Evolutionary conservation across 2,888 invertebrate genomes (phyloP).

Genomic region (Dasysyrphus albostriatus): DNA sequence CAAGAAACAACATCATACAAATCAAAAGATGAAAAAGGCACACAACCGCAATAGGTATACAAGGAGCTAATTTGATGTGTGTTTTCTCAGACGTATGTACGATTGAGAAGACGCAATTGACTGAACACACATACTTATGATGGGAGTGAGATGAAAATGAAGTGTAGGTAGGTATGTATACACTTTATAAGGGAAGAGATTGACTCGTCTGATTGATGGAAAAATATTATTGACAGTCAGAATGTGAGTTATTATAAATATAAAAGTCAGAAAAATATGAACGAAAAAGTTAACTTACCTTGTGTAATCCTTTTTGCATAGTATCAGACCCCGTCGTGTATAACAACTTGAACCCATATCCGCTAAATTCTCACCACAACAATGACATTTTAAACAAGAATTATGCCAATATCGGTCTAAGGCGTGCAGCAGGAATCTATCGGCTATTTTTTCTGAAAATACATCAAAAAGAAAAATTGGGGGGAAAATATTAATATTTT

Average conservation of each 20-base stretch:
- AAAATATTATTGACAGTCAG: conserved; percentile 18
- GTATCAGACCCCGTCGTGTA: conserved; percentile 96
- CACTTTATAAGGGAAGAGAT: neutral
- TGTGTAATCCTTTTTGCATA: conserved; percentile 97
- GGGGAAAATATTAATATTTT: neutral
- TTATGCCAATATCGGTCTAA: conserved; percentile 98
- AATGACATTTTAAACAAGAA: conserved; percentile 96
- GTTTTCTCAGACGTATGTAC: conserved; percentile 60
- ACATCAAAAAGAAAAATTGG: conserved; percentile 19
- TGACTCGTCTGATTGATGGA: conserved; percentile 46
- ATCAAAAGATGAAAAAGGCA: conserved; percentile 46
- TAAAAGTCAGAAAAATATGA: neutral
- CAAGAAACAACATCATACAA: conserved; percentile 49
- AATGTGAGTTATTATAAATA: neutral
- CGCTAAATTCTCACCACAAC: conserved; percentile 94
- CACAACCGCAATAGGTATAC: neutral
- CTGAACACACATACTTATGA: neutral
- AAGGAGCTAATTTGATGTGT: conserved; percentile 62
- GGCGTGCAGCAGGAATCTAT: conserved; percentile 95
- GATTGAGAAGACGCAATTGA: conserved; percentile 44
- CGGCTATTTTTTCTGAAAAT: conserved; percentile 89
- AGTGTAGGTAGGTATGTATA: no score
- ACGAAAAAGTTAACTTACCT: conserved; percentile 87
- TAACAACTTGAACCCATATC: conserved; percentile 97
- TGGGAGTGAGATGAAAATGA: neutral